A percentile compares a stretch with the other conserved stretches of the same genome.
phyloP scores from a whole-genome alignment of 1,140 invertebrate genomes.

The Hormaphis cornu region DNA sequence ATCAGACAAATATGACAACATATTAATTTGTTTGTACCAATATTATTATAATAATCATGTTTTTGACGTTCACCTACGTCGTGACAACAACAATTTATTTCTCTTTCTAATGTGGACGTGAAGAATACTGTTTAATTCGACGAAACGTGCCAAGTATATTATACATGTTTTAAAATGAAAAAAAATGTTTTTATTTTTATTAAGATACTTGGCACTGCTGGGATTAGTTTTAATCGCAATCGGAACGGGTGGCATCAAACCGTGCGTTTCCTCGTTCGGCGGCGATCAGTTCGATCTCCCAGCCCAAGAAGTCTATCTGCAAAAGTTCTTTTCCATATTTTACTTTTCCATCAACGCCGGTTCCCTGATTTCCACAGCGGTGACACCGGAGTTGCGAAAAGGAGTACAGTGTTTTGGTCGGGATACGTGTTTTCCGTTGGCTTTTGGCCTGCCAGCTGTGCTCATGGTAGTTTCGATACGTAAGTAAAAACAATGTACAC shows the following conservation, averaged over 20 bases:
- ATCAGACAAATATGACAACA: no score
- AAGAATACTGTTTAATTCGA: no score
- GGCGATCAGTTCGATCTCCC: constrained; percentile 87
- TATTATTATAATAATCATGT: no score
- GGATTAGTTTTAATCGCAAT: constrained; percentile 74
- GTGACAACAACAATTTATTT: no score
- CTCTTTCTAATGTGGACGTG: no score
- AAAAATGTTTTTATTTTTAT: constrained; percentile 40
- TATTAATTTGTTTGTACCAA: no score
- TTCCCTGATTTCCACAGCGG: constrained; percentile 75
- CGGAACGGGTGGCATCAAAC: constrained; percentile 95
- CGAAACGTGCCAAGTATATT: no score
- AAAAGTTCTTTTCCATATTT: constrained; percentile 85
- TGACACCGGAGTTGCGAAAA: constrained; percentile 77
- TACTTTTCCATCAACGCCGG: constrained; percentile 92
- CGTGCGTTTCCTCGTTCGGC: constrained; percentile 94
- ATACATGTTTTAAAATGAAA: neutral
- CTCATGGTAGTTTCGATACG: constrained; percentile 75
- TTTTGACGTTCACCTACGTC: no score
- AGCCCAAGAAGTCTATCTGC: constrained; percentile 62
- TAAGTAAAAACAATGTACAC: constrained; percentile 45
- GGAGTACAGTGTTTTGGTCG: constrained; percentile 74
- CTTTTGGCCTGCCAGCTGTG: constrained; percentile 81
- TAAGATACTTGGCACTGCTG: constrained; percentile 59
- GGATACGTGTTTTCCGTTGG: constrained; percentile 74